Evolutionary conservation across 2,797 vertebrate species (phyloP).

Genomic region (Dermochelys coriacea): DNA sequence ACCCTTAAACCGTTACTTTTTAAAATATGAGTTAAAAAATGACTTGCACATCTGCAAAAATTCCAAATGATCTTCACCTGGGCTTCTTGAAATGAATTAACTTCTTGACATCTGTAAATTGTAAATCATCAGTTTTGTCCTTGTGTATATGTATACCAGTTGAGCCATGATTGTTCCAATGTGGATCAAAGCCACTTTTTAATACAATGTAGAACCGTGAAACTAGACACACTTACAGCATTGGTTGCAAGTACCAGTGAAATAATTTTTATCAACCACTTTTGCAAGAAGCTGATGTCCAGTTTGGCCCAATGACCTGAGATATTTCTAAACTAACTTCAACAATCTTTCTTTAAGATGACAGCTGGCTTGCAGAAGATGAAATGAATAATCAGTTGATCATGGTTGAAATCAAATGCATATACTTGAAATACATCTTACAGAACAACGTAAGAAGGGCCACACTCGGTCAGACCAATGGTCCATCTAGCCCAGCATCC

Average conservation of each 20-base stretch:
- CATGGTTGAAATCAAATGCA: no score
- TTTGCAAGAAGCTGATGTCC: background rate
- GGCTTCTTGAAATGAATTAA: background rate
- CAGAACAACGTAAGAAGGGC: no score
- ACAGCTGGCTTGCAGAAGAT: background rate
- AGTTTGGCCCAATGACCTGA: slow-evolving; percentile 4
- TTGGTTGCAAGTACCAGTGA: background rate
- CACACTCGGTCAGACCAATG: no score
- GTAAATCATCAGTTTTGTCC: background rate
- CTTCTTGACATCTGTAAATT: background rate
- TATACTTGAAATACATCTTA: no score
- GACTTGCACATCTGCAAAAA: background rate
- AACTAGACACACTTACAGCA: background rate
- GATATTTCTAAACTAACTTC: slow-evolving; percentile 40
- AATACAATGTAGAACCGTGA: background rate
- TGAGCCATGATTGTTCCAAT: background rate
- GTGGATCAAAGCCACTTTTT: background rate
- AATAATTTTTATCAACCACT: slow-evolving; percentile 17
- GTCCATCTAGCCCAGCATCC: no score
- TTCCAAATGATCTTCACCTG: background rate
- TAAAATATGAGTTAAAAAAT: background rate
- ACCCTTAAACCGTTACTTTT: background rate
- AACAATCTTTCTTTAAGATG: slow-evolving; percentile 44
- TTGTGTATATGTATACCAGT: background rate
- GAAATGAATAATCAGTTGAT: slow-evolving; percentile 49